Base-by-base conservation (phyloP, 2,797 vertebrate genomes). In the Coluber constrictor region DNA sequence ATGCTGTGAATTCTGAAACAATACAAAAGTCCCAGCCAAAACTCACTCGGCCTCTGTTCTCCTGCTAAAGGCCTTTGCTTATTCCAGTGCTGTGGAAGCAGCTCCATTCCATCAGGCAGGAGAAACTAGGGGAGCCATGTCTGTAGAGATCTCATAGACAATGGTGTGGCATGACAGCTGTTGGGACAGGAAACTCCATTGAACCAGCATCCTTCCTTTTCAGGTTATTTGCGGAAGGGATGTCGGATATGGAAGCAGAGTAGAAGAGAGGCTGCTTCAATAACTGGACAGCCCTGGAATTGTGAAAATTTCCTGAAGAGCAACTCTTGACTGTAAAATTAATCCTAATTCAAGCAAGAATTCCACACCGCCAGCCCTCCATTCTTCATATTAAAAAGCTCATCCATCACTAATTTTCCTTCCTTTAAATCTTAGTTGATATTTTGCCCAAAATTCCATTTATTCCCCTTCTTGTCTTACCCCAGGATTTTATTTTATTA, bases 151-250 rank as follows among this genome's bases (percentile, higher is more conserved):
- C 57, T 89, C 32, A 16, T 4, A 15, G 20, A 13, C 47, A 61
- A 11, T 43, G 83, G 43, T 37, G 43, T 87, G 90, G 66, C 25
- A 66, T 11, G 29, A 29, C 57, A 90, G 70, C 87, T 87, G 60
- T 37, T 54, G 55, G 55, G 55, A n/a, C 51, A 74, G 91, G 79
- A 92, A 66, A 27, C 60, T 74, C 55, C 18, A 92, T 25, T 90
- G 91, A 90, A 88, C 18, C 18, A 63, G 61, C 60, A 87, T 92
- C 91, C 93, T 93, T 92, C 88, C 93, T 79, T 56, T 92, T 74
- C 13, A 25, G 55, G 43, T 89, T 91, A 89, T 93, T 93, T 91
- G 87, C 86, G 32, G 87, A 86, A 93, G 90, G 27, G 10, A 61
- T 93, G 59, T 37, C 25, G 32, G 43, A 61, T 83, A 57, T 43